Conservation (phyloP, 2,888 invertebrate species). For the Drosophila melanosoma region DNA sequence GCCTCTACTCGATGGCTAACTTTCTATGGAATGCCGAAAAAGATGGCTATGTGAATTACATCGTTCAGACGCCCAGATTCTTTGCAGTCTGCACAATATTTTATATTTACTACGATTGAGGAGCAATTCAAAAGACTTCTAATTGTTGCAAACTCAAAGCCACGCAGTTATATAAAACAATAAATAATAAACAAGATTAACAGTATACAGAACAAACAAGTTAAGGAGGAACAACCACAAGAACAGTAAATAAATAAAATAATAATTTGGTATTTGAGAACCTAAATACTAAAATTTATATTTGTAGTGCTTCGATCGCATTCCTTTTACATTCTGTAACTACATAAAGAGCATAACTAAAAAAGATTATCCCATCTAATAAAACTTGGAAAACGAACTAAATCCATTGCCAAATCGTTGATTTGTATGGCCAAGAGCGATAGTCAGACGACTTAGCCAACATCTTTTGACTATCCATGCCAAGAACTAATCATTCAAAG, state of each 20-base stretch:
- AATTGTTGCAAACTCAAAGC: not conserved
- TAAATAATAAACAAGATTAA: not conserved
- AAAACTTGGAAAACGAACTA: conserved; percentile 11
- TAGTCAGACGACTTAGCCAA: conserved; percentile 25
- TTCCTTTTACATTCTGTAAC: not conserved
- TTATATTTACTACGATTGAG: conserved; percentile 83
- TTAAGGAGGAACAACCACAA: not conserved
- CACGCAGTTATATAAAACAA: not conserved
- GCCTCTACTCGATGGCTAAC: conserved; percentile 77
- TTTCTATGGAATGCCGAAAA: conserved; percentile 84
- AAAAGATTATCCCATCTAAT: conserved; percentile 11
- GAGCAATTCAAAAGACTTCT: not conserved
- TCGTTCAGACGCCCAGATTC: conserved; percentile 80
- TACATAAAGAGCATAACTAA: conserved; percentile 4
- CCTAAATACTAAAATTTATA: not conserved
- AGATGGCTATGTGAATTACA: conserved; percentile 82
- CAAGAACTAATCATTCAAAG: conserved; percentile 74
- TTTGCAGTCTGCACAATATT: conserved; percentile 83
- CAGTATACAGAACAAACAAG: not conserved
- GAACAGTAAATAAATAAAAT: not conserved
- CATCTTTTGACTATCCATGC: conserved; percentile 41
- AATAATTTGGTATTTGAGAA: not conserved
- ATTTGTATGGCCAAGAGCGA: conserved; percentile 58
- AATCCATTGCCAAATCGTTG: conserved; percentile 42
- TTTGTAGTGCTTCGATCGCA: not conserved